Conservation (phyloP, 2,113 vertebrate species). For the Perca fluviatilis region DNA sequence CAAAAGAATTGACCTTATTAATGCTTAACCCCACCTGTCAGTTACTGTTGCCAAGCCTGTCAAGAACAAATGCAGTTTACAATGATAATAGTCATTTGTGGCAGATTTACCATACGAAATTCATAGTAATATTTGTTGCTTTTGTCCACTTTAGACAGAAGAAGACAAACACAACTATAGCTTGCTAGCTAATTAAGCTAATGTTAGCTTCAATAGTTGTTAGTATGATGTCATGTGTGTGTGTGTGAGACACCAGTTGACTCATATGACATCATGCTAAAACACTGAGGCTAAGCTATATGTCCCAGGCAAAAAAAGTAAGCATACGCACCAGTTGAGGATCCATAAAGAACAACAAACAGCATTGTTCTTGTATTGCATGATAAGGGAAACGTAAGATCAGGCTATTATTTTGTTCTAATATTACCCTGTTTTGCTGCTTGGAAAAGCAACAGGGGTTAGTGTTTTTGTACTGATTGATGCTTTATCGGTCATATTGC, state of each 20-base stretch:
- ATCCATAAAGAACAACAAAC: too few relatives aligned
- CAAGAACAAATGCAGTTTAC: neutral
- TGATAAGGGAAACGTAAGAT: neutral
- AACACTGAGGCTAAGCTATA: too few relatives aligned
- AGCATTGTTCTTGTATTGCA: neutral
- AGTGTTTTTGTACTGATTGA: too few relatives aligned
- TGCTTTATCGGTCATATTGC: neutral
- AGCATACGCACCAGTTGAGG: too few relatives aligned
- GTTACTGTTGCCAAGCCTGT: neutral
- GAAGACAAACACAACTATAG: neutral
- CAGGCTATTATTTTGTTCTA: neutral
- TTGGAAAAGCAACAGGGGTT: too few relatives aligned
- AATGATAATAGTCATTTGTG: neutral
- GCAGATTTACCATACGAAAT: neutral
- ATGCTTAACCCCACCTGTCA: neutral
- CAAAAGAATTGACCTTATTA: neutral
- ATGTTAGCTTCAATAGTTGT: neutral
- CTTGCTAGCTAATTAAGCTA: neutral
- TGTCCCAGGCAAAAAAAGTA: too few relatives aligned
- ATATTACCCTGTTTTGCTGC: neutral
- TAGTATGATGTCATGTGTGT: too few relatives aligned
- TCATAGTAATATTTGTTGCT: neutral
- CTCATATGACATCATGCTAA: too few relatives aligned
- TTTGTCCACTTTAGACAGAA: neutral
- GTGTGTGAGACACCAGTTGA: too few relatives aligned